Conservation (phyloP, 2,888 invertebrate species). For the Microplitis deprimator region DNA sequence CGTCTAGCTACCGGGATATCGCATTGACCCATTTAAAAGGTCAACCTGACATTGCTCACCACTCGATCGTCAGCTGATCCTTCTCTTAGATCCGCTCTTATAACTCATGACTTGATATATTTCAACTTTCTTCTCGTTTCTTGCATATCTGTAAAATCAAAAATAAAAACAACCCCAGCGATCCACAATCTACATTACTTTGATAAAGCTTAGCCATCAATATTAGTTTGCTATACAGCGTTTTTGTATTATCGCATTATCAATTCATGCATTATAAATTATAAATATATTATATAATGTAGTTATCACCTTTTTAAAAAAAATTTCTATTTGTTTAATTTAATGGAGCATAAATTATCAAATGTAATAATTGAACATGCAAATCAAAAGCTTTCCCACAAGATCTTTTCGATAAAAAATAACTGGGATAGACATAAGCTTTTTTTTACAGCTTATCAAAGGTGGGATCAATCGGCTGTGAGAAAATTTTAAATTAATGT, state of each 20-base stretch:
- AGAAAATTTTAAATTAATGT: no score
- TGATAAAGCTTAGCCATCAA: not conserved
- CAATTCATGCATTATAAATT: conserved; percentile 3
- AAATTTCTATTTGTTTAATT: not conserved
- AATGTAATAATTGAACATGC: not conserved
- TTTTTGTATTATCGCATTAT: not conserved
- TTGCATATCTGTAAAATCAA: conserved; percentile 47
- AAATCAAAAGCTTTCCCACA: not conserved
- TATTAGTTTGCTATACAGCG: not conserved
- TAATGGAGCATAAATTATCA: not conserved
- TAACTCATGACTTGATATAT: conserved; percentile 51
- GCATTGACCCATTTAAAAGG: conserved; percentile 2
- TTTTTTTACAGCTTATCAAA: conserved; percentile 3
- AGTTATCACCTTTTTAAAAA: not conserved
- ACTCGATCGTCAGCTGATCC: conserved; percentile 53
- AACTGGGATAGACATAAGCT: not conserved
- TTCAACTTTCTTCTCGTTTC: conserved; percentile 45
- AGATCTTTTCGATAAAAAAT: conserved; percentile 1
- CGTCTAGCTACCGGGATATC: conserved; percentile 7
- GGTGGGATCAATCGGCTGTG: not conserved
- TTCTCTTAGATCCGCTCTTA: conserved; percentile 46
- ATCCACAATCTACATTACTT: not conserved
- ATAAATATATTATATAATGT: not conserved
- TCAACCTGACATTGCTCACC: conserved; percentile 45
- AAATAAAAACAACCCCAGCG: conserved; percentile 17